Evolutionary conservation across 2,113 vertebrate species (phyloP).

Genomic region (Sylvia atricapilla): DNA sequence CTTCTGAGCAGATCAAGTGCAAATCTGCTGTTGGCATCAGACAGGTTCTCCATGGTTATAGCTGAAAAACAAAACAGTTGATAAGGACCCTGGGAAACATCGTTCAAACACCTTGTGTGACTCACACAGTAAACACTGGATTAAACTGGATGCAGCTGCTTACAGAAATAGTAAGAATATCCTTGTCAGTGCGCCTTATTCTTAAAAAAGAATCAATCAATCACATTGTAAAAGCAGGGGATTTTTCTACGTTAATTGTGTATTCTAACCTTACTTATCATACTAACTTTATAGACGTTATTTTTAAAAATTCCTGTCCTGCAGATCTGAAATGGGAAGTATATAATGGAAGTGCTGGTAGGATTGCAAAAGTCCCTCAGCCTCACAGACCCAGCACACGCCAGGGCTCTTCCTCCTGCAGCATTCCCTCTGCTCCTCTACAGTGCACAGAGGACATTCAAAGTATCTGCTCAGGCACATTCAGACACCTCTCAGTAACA

Average conservation of each 20-base stretch:
- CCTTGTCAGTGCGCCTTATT: background rate
- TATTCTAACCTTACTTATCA: background rate
- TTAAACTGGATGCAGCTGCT: background rate
- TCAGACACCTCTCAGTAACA: background rate
- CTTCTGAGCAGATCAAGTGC: constrained; percentile 64
- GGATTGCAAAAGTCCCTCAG: background rate
- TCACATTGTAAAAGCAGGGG: fast-evolving
- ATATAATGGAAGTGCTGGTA: background rate
- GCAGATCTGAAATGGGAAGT: background rate
- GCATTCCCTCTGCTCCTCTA: background rate
- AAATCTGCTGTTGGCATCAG: constrained; percentile 61
- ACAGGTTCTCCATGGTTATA: constrained; percentile 68
- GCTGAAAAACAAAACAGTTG: constrained; percentile 36
- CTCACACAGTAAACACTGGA: background rate
- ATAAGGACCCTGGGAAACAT: background rate
- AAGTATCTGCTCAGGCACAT: too few relatives aligned
- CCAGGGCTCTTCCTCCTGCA: background rate
- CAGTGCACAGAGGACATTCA: background rate
- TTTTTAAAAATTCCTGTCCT: background rate
- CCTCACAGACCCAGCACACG: background rate
- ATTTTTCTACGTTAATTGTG: fast-evolving
- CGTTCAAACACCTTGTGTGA: background rate
- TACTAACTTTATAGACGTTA: background rate
- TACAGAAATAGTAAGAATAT: background rate
- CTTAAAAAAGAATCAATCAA: background rate